These are phyloP conservation scores for Eremophila alpestris DNA, from an alignment of 2,797 vertebrate genomes.

Conservation along the genomic window DNA sequence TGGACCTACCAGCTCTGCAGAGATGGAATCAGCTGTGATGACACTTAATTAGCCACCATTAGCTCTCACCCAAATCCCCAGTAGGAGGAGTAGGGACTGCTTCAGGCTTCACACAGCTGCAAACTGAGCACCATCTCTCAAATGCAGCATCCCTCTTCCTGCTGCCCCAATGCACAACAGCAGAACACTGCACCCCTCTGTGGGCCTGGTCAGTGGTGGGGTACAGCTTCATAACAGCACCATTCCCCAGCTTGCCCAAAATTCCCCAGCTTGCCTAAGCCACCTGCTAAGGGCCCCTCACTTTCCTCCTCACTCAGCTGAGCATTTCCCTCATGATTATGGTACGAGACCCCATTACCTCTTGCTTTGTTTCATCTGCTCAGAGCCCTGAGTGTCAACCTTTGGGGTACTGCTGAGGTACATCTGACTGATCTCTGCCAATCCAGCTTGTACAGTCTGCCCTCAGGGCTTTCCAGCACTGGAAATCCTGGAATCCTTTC, in stretches of 20 bases:
- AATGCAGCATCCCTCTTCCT: neutral
- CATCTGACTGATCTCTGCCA: neutral
- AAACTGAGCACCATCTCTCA: neutral
- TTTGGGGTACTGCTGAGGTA: neutral
- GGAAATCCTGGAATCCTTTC: too few species aligned
- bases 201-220: fast-evolving
- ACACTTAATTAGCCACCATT: neutral
- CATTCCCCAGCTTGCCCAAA: neutral
- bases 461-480: neutral
- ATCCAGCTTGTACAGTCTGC: neutral
- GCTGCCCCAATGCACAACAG: fast-evolving
- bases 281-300: neutral
- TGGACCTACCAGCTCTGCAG: neutral
- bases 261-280: neutral
- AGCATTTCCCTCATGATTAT: neutral
- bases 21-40: neutral
- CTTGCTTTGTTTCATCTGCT: neutral
- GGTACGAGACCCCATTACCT: neutral
- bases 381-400: neutral
- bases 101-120: neutral
- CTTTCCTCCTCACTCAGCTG: neutral
- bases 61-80: neutral
- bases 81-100: neutral
- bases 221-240: neutral
- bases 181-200: neutral